Conservation (phyloP, 2,888 invertebrate genomes). For the Melangyna quadrimaculata region DNA sequence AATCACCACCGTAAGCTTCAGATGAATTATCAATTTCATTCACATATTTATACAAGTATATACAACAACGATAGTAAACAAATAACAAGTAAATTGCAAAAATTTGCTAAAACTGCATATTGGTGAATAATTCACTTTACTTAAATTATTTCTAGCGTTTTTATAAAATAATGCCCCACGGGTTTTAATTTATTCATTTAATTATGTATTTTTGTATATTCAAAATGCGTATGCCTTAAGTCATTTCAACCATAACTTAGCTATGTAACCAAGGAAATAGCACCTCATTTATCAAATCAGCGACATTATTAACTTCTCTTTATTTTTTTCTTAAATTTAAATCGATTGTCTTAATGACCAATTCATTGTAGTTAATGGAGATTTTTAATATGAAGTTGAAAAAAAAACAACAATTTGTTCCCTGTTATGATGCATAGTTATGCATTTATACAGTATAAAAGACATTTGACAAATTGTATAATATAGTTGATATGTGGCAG, state of each 20-base stretch:
- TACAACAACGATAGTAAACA: too few relatives aligned
- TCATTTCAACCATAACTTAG: neutral
- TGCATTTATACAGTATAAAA: neutral
- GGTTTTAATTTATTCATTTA: too few relatives aligned
- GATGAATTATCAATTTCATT: too few relatives aligned
- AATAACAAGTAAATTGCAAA: too few relatives aligned
- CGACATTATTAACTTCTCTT: neutral
- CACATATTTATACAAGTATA: too few relatives aligned
- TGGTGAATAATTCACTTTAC: too few relatives aligned
- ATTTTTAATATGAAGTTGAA: neutral
- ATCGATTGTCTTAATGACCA: slow-evolving; percentile 1
- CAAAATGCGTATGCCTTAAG: neutral
- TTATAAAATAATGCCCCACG: too few relatives aligned
- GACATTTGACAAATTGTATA: neutral
- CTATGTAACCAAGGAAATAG: neutral
- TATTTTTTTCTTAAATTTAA: neutral
- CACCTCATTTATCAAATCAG: slow-evolving; percentile 2
- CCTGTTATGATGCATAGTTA: neutral
- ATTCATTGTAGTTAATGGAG: neutral
- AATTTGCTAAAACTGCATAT: too few relatives aligned
- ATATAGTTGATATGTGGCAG: neutral
- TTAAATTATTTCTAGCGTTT: too few relatives aligned
- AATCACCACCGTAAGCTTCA: too few relatives aligned
- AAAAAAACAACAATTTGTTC: neutral
- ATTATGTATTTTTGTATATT: neutral